These are phyloP conservation scores for Heliconius eleuchia DNA, from an alignment of 1,140 invertebrate genomes.

Conservation along the genomic window DNA sequence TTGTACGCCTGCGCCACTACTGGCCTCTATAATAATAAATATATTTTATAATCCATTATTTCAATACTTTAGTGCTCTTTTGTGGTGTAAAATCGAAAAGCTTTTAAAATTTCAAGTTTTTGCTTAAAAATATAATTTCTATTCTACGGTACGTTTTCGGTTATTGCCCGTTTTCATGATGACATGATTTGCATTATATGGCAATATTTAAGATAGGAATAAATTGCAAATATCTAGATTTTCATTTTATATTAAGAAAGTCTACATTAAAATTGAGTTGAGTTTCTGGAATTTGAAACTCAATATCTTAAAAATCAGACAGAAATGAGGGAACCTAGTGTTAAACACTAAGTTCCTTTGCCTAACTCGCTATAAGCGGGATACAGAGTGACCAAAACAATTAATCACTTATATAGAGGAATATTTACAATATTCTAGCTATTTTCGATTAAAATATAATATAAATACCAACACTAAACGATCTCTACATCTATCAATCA, in stretches of 20 bases:
- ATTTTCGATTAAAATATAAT: conserved; percentile 24
- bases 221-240: too few relatives aligned
- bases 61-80: not conserved
- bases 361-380: too few relatives aligned
- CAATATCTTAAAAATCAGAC: too few relatives aligned
- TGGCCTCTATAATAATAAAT: too few relatives aligned
- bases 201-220: not conserved
- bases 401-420: too few relatives aligned
- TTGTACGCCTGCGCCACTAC: not conserved
- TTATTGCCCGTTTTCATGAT: not conserved
- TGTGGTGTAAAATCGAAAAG: not conserved
- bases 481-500: conserved; percentile 49
- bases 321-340: too few relatives aligned
- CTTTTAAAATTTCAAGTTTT: not conserved
- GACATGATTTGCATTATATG: not conserved
- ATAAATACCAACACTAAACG: conserved; percentile 26
- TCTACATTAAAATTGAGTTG: too few relatives aligned
- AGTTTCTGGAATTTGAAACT: too few relatives aligned
- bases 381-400: too few relatives aligned
- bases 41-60: too few relatives aligned
- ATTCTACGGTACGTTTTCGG: not conserved
- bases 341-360: too few relatives aligned
- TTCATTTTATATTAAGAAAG: too few relatives aligned
- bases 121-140: not conserved
- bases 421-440: not conserved